phyloP scores from a whole-genome alignment of 1,140 invertebrate genomes.

The Reticulitermes speratus region DNA sequence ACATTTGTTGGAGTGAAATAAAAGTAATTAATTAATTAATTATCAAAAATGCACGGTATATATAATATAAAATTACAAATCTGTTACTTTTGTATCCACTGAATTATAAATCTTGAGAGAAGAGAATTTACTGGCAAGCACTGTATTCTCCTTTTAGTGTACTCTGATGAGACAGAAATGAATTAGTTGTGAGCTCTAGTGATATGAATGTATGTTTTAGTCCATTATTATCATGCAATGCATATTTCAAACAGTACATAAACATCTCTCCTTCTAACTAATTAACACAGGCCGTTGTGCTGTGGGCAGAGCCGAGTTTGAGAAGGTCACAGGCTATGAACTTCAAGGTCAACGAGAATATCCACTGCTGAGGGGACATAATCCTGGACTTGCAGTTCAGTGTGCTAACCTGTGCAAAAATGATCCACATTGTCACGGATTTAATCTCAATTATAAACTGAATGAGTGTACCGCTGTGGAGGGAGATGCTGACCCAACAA shows the following conservation, averaged over 20 bases:
- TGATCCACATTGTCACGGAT: conserved; percentile 46
- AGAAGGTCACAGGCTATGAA: conserved; percentile 50
- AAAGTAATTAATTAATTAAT: too few species aligned
- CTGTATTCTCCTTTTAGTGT: too few species aligned
- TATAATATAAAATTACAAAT: too few species aligned
- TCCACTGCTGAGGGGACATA: conserved; percentile 41
- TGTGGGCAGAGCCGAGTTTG: conserved; percentile 45
- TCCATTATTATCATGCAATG: neutral
- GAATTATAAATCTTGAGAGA: too few species aligned
- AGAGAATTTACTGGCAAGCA: too few species aligned
- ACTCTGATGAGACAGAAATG: too few species aligned
- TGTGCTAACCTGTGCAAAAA: conserved; percentile 46
- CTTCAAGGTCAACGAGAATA: conserved; percentile 42
- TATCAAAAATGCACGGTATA: too few species aligned
- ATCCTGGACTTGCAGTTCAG: conserved; percentile 46
- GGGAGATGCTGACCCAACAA: conserved; percentile 40
- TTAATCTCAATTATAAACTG: conserved; percentile 50
- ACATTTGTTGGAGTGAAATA: too few species aligned
- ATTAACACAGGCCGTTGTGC: neutral
- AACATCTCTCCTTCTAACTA: neutral
- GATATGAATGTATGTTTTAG: too few species aligned
- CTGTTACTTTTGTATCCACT: too few species aligned
- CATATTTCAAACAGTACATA: neutral
- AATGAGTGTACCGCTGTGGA: conserved; percentile 48
- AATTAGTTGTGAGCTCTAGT: too few species aligned